Base-by-base conservation (phyloP, 2,888 invertebrate species). In the Tineola bisselliella region DNA sequence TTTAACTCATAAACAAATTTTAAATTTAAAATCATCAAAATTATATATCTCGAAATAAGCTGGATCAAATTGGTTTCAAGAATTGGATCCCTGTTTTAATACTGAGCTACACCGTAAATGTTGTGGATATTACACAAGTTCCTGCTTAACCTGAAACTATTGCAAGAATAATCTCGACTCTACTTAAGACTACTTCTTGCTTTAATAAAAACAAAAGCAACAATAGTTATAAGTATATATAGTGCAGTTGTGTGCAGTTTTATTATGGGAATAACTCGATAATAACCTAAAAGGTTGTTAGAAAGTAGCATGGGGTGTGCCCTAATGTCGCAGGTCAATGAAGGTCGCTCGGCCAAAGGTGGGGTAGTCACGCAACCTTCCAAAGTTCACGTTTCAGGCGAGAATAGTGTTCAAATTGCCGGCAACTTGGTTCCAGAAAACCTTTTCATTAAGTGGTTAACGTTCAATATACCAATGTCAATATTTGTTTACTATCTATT, bases 361-460 rank as follows among this genome's bases (percentile, higher is more conserved):
- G 66, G 70, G 67, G 63, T 68, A 71, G 76, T 72, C 79, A 81
- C 78, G 81, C 77, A 72, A 77, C 65, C 66, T 62, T 54, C 18
- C 59, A 38, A 30, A 65, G 64, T 67, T 70, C 64, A 68, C 65
- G 70, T 69, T 62, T 65, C 67, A 38, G n/a, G 11, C 63, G 66
- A 63, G 57, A 62, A 65, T 60, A 30, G 13, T 56, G 25, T 11
- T n/a, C 10, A 56, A 18, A 56, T 56, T 56, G n/a, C 30, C 56
- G 10, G 25, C 18, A 48, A 48, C 2, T 48, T 15, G 15, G n/a
- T 48, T 48, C 48, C 10, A 17, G 15, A 48, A 48, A 48, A 48
- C 17, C 48, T 15, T 12, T 48, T 48, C 48, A 48, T 48, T 48
- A 48, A 48, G 48, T 48, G 48, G 48, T 48, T 48, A 17, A 48